Percentiles rank a stretch among this genome's conserved stretches.
phyloP scores from a whole-genome alignment of 2,113 vertebrate genomes.

The Mastomys natalensis region DNA sequence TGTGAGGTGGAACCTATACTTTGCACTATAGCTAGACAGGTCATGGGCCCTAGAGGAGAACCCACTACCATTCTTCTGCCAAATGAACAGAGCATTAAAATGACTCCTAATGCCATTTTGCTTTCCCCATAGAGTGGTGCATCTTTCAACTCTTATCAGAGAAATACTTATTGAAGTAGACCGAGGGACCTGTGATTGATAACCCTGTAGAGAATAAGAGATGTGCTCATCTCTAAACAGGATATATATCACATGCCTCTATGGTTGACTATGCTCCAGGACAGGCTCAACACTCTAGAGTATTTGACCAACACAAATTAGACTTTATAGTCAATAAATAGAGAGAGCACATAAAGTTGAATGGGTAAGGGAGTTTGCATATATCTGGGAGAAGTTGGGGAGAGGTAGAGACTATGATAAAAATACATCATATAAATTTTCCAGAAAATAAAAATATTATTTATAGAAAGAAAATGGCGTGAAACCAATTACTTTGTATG shows the following conservation, averaged over 20 bases:
- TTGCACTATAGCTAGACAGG: background rate
- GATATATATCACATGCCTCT: background rate
- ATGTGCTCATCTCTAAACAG: background rate
- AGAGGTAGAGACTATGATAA: background rate
- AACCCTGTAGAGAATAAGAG: background rate
- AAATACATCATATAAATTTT: background rate
- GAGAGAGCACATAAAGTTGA: background rate
- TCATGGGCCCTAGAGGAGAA: background rate
- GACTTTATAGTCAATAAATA: background rate
- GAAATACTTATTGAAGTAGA: background rate
- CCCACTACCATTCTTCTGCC: background rate
- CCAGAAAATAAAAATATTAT: background rate
- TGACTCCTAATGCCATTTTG: background rate
- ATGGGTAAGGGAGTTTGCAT: background rate
- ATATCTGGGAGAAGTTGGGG: background rate
- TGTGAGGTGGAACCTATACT: background rate
- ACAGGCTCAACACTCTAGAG: background rate
- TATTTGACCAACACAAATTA: background rate
- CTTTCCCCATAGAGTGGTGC: background rate
- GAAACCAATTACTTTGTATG: background rate
- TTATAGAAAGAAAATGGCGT: background rate
- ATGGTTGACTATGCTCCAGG: background rate
- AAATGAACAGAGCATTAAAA: background rate
- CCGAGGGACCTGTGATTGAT: background rate
- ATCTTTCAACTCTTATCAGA: background rate